phyloP scores from a whole-genome alignment of 2,113 vertebrate genomes.

The Australoheros scitulus region DNA sequence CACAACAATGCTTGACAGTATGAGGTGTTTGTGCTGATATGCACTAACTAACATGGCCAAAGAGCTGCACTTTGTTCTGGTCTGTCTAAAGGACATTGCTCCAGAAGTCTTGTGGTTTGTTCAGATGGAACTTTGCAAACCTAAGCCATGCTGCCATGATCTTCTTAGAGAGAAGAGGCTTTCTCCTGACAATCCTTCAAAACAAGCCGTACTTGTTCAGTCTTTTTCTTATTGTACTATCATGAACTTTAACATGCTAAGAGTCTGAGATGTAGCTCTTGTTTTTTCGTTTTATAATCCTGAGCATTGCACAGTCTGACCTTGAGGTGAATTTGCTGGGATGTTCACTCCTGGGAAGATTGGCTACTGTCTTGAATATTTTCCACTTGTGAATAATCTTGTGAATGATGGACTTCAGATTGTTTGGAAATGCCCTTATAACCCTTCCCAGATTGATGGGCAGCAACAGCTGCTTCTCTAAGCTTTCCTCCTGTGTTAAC shows the following conservation, averaged over 20 bases:
- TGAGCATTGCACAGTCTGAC: not conserved
- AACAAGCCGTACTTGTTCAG: not conserved
- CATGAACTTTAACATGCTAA: not conserved
- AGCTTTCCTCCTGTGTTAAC: not conserved
- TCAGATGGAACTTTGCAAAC: not conserved
- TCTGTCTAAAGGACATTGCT: no score
- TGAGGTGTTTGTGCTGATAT: not conserved
- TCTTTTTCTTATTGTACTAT: not conserved
- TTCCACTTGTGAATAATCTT: not conserved
- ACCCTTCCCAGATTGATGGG: not conserved
- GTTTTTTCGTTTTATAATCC: no score
- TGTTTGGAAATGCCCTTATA: not conserved
- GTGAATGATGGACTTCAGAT: not conserved
- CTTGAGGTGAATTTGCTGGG: not conserved
- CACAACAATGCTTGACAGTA: not conserved
- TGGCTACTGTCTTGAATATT: constrained; percentile 1
- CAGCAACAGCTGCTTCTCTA: not conserved
- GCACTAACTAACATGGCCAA: not conserved
- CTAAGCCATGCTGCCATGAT: not conserved
- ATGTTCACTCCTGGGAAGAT: not conserved
- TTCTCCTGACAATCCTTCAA: not conserved
- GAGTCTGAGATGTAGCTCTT: not conserved
- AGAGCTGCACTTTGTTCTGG: not conserved
- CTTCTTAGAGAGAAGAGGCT: not conserved
- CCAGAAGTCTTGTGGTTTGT: not conserved